These are phyloP conservation scores for Todiramphus saurophagus DNA, from an alignment of 2,113 vertebrate genomes.

Conservation along the genomic window DNA sequence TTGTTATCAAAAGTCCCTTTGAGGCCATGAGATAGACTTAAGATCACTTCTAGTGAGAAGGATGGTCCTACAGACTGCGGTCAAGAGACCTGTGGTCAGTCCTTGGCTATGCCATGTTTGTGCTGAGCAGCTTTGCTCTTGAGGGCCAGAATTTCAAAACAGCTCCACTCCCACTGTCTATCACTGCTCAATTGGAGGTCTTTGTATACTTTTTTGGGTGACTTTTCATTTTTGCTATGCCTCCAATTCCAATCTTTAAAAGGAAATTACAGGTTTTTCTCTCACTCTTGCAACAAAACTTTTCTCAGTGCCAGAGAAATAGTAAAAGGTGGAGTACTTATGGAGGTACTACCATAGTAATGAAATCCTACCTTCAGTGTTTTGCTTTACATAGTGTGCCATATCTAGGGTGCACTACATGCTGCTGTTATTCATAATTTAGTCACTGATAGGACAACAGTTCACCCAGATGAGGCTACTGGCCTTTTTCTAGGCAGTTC, in stretches of 20 bases:
- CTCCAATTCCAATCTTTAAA: neutral
- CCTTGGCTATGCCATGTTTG: neutral
- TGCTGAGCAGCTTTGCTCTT: neutral
- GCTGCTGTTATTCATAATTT: slow-evolving; percentile 7
- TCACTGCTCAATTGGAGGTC: neutral
- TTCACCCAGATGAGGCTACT: neutral
- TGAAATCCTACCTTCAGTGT: neutral
- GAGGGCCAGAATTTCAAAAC: neutral
- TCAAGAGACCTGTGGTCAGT: neutral
- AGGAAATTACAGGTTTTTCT: neutral
- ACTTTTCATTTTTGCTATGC: neutral
- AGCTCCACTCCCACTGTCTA: neutral
- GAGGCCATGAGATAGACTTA: neutral
- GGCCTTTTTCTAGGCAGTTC: neutral
- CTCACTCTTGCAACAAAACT: neutral
- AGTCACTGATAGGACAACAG: neutral
- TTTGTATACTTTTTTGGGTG: neutral
- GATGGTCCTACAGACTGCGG: too few relatives aligned
- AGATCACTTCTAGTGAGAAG: neutral
- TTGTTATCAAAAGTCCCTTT: neutral
- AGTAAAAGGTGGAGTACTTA: neutral
- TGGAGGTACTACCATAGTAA: neutral
- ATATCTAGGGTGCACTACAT: neutral
- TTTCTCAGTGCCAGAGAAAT: neutral
- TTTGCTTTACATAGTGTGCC: neutral